phyloP scores from a whole-genome alignment of 1,140 invertebrate genomes.

The Sesamia nonagrioides region DNA sequence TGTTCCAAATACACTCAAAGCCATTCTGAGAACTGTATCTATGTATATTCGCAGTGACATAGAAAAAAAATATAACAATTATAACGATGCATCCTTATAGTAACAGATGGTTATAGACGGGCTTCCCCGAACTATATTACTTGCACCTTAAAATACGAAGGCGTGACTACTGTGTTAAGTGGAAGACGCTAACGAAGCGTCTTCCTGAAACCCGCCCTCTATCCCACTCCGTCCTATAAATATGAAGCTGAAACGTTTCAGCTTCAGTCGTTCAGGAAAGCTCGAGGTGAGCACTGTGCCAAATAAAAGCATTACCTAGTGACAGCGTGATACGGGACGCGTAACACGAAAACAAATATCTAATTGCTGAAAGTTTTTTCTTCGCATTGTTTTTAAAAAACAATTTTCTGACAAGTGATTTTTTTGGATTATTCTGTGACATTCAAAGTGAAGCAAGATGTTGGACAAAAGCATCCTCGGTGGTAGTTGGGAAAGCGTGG shows the following conservation, averaged over 20 bases:
- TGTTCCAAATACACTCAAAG: neutral
- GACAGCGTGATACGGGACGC: conserved; percentile 73
- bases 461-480: conserved; percentile 82
- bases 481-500: conserved; percentile 85
- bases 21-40: neutral
- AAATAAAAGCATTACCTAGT: conserved; percentile 65
- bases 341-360: conserved; percentile 52
- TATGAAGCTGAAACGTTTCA: conserved; percentile 71
- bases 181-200: conserved; percentile 72
- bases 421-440: conserved; percentile 61
- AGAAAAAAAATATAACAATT: conserved; percentile 48
- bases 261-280: conserved; percentile 82
- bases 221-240: conserved; percentile 75
- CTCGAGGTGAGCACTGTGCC: conserved; percentile 72
- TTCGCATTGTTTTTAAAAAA: conserved; percentile 47
- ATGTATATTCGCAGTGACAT: conserved; percentile 30
- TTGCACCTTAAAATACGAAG: conserved; percentile 71
- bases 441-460: conserved; percentile 67
- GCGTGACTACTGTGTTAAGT: conserved; percentile 77
- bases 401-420: conserved; percentile 36
- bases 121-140: conserved; percentile 82
- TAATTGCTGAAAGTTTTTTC: conserved; percentile 55
- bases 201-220: conserved; percentile 81
- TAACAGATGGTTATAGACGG: conserved; percentile 67
- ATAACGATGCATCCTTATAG: conserved; percentile 49